Evolutionary conservation across 2,888 invertebrate species (phyloP), one percentile per base, ranked within the genome.

Genomic region (Choreutis nemorana): DNA sequence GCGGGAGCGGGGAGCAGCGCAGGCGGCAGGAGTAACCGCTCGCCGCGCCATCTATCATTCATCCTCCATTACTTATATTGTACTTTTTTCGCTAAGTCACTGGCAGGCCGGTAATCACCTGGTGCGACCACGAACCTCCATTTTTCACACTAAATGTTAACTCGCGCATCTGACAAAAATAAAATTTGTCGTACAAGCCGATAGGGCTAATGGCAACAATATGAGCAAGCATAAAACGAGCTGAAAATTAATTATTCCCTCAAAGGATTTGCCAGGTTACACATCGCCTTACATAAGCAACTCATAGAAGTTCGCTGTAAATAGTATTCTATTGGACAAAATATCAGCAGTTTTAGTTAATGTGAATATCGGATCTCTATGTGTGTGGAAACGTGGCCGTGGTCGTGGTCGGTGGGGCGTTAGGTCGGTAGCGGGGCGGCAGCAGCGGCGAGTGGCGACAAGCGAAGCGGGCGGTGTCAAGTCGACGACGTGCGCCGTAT

Each of bases 61-160:
- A 77, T 77, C 73, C 73, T 72, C 78, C 77, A 78, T 78, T 78
- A 78, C 78, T 75, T 77, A 78, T 75, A 77, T 77, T 78, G 77
- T 78, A 70, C 68, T 75, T 77, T 77, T 72, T 77, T 72, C 55
- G 78, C 77, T 62, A 73, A 78, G 75, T 78, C 78, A 78, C 68
- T 70, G 65, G 58, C 67, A 64, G 75, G 65, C 72, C 73, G 75
- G 78, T 77, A 78, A 78, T 78, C 78, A 78, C 78, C 78, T 77
- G 78, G 70, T 63, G 72, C 64, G 68, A 64, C 73, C 67, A 61
- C 63, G 61, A 59, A 50, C 68, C 59, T 60, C 58, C 72, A 77
- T 77, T 78, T 78, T 78, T 77, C 71, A 78, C 71, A 66, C 67
- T 66, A 71, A 77, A 73, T 77, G 72, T 72, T 72, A 77, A 68